These are phyloP conservation scores for Euwallacea similis DNA, from an alignment of 1,140 invertebrate genomes.

Conservation along the genomic window DNA sequence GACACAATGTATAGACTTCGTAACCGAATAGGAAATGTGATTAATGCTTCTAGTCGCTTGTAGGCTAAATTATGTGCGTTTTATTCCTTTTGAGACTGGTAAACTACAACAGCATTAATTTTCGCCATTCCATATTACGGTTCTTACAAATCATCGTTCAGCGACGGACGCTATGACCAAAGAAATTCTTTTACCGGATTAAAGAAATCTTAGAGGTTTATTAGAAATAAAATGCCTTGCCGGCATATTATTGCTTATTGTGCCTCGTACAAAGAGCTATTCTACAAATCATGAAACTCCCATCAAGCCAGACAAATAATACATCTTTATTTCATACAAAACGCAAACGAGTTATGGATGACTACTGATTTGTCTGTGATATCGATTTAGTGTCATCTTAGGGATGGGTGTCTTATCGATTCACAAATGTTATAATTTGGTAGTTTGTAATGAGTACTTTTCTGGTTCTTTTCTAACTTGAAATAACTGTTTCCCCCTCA, in stretches of 20 bases:
- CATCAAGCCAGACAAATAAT: constrained; percentile 30
- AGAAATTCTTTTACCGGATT: constrained; percentile 23
- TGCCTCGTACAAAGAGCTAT: constrained; percentile 23
- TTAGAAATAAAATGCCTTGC: constrained; percentile 29
- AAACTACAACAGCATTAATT: too few relatives aligned
- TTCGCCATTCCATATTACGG: too few relatives aligned
- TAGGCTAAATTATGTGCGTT: too few relatives aligned
- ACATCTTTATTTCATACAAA: constrained; percentile 27
- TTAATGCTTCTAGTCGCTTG: too few relatives aligned
- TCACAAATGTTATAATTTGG: too few relatives aligned
- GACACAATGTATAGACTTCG: too few relatives aligned
- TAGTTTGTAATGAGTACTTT: too few relatives aligned
- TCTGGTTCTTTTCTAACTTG: too few relatives aligned
- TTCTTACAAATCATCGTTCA: background rate
- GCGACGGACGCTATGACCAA: constrained; percentile 3
- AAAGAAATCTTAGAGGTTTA: constrained; percentile 20
- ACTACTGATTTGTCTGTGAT: constrained; percentile 21
- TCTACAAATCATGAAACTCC: constrained; percentile 34
- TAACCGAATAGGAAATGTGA: too few relatives aligned
- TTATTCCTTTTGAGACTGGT: too few relatives aligned
- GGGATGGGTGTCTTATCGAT: too few relatives aligned
- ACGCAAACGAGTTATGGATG: constrained; percentile 33
- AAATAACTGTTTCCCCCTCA: too few relatives aligned
- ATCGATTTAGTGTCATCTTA: constrained; percentile 6
- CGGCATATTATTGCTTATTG: constrained; percentile 28